These are phyloP conservation scores for Formica aserva DNA, from an alignment of 2,888 invertebrate genomes.

Conservation along the genomic window DNA sequence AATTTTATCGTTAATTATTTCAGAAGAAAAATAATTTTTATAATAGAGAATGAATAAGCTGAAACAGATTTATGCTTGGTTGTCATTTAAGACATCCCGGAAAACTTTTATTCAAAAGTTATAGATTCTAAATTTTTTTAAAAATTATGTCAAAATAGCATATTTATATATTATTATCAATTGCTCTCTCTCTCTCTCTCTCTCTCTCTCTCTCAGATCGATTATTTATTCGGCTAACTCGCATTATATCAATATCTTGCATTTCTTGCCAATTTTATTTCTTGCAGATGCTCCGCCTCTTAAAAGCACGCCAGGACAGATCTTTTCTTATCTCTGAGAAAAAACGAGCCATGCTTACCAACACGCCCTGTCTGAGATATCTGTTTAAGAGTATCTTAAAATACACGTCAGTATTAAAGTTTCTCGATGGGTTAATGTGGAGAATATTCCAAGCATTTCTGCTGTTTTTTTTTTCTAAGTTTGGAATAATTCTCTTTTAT, in stretches of 20 bases:
- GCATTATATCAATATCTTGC: slow-evolving; percentile 3
- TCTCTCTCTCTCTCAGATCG: no score
- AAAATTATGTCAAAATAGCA: not conserved
- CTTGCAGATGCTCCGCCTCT: slow-evolving; percentile 15
- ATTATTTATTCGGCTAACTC: not conserved
- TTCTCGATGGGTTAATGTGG: not conserved
- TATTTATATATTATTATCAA: not conserved
- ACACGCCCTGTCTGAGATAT: slow-evolving; percentile 61
- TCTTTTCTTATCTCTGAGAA: slow-evolving; percentile 40
- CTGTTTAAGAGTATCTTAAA: slow-evolving; percentile 67
- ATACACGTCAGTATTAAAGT: slow-evolving; percentile 52
- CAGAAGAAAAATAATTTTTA: not conserved
- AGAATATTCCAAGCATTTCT: not conserved
- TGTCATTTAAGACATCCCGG: not conserved
- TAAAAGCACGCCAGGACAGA: slow-evolving; percentile 22
- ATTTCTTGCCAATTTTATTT: slow-evolving; percentile 22
- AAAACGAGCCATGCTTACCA: not conserved
- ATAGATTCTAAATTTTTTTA: not conserved
- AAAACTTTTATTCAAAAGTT: not conserved
- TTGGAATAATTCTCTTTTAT: not conserved
- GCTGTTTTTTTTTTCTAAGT: not conserved
- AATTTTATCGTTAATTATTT: not conserved
- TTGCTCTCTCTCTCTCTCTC: not conserved
- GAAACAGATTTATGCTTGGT: not conserved
- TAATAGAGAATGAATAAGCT: not conserved